These are phyloP conservation scores for Eutrigla gurnardus DNA, from an alignment of 2,797 vertebrate genomes.

Conservation along the genomic window DNA sequence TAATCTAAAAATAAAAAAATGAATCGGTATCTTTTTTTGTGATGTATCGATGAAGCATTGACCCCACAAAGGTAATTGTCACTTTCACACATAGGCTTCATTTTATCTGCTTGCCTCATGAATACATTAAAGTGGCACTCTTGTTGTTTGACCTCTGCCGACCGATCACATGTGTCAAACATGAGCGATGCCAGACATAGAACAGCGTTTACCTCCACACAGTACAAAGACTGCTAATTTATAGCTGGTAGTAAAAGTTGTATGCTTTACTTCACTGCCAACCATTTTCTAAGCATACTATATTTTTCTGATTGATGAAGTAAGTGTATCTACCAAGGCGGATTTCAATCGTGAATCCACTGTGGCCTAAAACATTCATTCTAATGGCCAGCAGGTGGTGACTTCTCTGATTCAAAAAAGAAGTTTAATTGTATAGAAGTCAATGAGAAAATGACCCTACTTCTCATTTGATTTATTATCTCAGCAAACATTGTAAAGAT, in stretches of 20 bases:
- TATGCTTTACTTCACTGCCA: not conserved
- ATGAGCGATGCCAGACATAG: constrained; percentile 7
- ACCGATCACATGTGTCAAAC: constrained; percentile 4
- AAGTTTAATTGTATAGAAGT: not conserved
- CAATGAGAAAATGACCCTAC: no score
- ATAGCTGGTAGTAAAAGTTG: not conserved
- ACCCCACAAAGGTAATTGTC: not conserved
- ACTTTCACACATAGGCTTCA: not conserved
- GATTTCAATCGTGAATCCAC: not conserved
- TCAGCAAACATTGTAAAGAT: no score
- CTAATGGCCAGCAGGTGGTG: not conserved
- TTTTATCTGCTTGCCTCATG: constrained; percentile 6
- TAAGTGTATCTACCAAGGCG: not conserved
- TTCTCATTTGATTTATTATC: no score
- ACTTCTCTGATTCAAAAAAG: not conserved
- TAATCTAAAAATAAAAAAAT: not conserved
- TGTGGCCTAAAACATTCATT: not conserved
- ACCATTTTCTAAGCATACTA: not conserved
- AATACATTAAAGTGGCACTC: constrained; percentile 1
- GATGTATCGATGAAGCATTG: not conserved
- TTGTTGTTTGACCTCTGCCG: constrained; percentile 11
- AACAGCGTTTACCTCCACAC: not conserved
- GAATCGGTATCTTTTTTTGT: not conserved
- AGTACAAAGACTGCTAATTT: not conserved
- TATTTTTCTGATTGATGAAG: not conserved